phyloP scores from a whole-genome alignment of 2,113 vertebrate genomes.

The Nothocercus julius region DNA sequence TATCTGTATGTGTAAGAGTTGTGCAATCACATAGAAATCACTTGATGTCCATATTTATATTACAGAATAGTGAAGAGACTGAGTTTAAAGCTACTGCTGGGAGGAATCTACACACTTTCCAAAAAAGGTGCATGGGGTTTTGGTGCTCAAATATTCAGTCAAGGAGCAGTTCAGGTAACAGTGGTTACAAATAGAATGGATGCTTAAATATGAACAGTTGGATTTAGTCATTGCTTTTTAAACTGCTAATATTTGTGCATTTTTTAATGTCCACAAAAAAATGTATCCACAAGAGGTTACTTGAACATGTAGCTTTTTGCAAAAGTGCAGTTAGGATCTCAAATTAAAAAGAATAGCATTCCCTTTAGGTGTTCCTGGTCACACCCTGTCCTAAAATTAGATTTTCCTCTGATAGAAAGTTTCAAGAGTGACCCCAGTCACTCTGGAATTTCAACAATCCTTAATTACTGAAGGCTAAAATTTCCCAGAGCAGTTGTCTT shows the following conservation, averaged over 20 bases:
- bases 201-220: background rate
- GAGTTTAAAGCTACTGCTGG: background rate
- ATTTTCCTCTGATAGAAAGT: background rate
- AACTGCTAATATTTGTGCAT: background rate
- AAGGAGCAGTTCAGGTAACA: background rate
- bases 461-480: background rate
- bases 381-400: slow-evolving; percentile 16
- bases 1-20: background rate
- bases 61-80: background rate
- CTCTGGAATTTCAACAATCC: slow-evolving; percentile 42
- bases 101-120: background rate
- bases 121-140: background rate
- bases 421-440: background rate
- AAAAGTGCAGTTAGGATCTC: background rate
- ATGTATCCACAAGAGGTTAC: background rate
- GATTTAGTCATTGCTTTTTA: background rate
- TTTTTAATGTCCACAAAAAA: background rate
- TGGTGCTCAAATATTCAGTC: background rate
- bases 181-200: background rate
- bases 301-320: background rate
- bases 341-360: background rate
- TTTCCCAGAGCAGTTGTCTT: background rate
- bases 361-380: background rate
- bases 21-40: background rate
- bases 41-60: background rate